These are phyloP conservation scores for Polyergus mexicanus DNA, from an alignment of 1,140 invertebrate genomes.

Conservation along the genomic window DNA sequence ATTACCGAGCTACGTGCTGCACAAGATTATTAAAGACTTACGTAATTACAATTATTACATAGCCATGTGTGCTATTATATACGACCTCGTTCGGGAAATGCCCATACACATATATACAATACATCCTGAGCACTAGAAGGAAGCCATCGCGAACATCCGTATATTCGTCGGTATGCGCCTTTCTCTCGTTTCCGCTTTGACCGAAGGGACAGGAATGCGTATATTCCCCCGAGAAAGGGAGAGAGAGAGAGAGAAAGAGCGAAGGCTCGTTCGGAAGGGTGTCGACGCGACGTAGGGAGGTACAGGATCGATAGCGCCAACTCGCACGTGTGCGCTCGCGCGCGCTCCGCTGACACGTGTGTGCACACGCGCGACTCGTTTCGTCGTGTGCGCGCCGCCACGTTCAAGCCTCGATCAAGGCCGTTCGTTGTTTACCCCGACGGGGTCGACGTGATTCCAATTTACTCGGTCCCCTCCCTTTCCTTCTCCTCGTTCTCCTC, in stretches of 20 bases:
- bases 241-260: neutral
- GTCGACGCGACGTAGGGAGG: constrained; percentile 38
- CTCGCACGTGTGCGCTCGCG: constrained; percentile 50
- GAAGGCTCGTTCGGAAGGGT: constrained; percentile 41
- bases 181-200: constrained; percentile 57
- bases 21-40: constrained; percentile 56
- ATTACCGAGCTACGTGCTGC: constrained; percentile 44
- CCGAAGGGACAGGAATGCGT: constrained; percentile 59
- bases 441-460: constrained; percentile 70
- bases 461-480: constrained; percentile 50
- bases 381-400: constrained; percentile 53
- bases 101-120: neutral
- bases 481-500: neutral
- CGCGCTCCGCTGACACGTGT: constrained; percentile 15
- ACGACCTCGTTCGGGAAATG: constrained; percentile 19
- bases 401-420: constrained; percentile 72
- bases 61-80: constrained; percentile 32
- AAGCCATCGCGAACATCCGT: constrained; percentile 43
- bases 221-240: constrained; percentile 23
- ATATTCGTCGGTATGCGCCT: constrained; percentile 46
- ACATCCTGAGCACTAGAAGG: constrained; percentile 5
- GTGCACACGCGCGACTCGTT: constrained; percentile 48
- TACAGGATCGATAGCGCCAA: constrained; percentile 63
- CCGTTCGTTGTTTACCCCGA: constrained; percentile 72
- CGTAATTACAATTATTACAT: constrained; percentile 55